Conservation (phyloP, 2,797 vertebrate genomes). For the Chelidonichthys spinosus region DNA sequence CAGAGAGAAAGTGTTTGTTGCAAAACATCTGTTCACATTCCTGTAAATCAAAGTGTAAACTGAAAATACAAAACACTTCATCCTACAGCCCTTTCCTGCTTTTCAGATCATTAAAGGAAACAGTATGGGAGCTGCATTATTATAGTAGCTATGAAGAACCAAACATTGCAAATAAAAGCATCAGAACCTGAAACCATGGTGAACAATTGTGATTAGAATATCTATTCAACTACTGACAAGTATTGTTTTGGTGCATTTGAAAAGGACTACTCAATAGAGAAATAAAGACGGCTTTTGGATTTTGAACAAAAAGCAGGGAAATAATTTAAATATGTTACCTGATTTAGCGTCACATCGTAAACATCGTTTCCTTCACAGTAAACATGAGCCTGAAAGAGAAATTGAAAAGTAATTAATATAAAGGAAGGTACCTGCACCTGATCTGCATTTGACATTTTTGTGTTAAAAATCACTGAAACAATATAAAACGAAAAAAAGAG, state of each 20-base stretch:
- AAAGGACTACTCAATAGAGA: neutral
- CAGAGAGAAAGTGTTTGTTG: neutral
- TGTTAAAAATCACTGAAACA: neutral
- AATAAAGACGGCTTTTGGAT: neutral
- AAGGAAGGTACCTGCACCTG: neutral
- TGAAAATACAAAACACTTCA: neutral
- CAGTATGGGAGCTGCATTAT: neutral
- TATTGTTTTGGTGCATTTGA: neutral
- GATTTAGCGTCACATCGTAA: conserved; percentile 93
- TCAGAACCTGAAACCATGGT: neutral
- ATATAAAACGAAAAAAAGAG: neutral
- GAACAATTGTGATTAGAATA: neutral
- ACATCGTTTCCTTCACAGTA: conserved; percentile 87
- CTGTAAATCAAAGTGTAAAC: neutral
- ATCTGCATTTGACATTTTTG: neutral
- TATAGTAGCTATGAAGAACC: neutral
- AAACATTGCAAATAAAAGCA: neutral
- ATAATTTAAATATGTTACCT: conserved; percentile 81
- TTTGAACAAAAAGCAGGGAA: neutral
- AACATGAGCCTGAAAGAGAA: conserved; percentile 86
- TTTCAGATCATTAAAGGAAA: neutral
- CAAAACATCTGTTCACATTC: neutral
- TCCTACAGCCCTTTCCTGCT: neutral
- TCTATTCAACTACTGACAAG: neutral
- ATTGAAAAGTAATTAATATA: neutral